Base-by-base conservation (phyloP, 2,113 vertebrate genomes). In the Erinaceus europaeus region DNA sequence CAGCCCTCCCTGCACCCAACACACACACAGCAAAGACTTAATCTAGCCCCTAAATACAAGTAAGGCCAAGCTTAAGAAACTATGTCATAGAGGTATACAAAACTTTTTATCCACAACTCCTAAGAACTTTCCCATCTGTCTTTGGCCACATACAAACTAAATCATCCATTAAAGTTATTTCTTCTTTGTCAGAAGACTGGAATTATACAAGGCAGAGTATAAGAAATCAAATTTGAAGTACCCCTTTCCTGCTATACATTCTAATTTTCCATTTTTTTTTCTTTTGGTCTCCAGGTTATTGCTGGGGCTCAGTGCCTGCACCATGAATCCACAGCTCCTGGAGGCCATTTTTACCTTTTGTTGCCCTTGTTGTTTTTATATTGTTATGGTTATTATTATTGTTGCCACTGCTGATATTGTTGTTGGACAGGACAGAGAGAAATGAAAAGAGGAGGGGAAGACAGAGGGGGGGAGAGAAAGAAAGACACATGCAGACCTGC, bases 1-100 rank as follows among this genome's bases (percentile, higher is more conserved):
- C 46, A 3, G 3, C n/a, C 27, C 0, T 20, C 36, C 4, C 2
- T 0, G 3, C 42, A 20, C 1, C 6, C 65, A 6, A 32, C 64
- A 59, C 11, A 29, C 40, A 20, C 67, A 40, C 15, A 50, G 4
- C 17, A 42, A 46, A 46, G 29, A 69, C 18, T n/a, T 42, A 14
- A 86, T 36, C 14, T 34, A 48, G 29, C 18, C n/a, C 23, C 40
- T 13, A 68, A 21, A 48, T 50, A 21, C 50, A 21, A 57, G 1
- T 8, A 40, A 29, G 9, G 3, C 20, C 0, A 2, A 53, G 27
- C 5, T 0, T 44, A 42, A 67, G 38, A 84, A 68, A 59, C 21
- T 6, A 9, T 36, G 9, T 17, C 9, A 59, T 27, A 21, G 29
- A 5, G 36, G 18, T 13, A 77, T 27, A 6, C 40, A 59, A 23